Percentiles rank a stretch among this genome's conserved stretches.
Evolutionary conservation across 2,113 vertebrate genomes (phyloP).

Genomic region (Platysteira castanea): DNA sequence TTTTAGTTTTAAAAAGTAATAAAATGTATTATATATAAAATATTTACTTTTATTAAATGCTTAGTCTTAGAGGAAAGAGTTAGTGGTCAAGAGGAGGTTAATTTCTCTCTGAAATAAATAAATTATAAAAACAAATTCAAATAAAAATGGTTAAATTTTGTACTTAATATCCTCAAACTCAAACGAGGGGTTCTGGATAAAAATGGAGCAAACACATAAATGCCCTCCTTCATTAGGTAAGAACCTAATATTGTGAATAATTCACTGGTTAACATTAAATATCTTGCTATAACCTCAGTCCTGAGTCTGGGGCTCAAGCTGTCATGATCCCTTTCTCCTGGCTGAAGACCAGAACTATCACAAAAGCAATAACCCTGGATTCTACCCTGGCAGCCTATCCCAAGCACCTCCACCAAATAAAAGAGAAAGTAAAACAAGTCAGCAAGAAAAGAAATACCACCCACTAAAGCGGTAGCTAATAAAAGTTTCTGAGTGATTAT

Average conservation of each 20-base stretch:
- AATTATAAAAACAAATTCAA: background rate
- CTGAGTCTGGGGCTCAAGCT: background rate
- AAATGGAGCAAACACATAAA: background rate
- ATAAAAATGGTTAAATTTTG: background rate
- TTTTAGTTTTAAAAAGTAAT: background rate
- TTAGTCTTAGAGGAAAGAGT: background rate
- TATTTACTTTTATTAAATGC: background rate
- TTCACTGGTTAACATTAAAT: background rate
- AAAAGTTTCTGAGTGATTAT: background rate
- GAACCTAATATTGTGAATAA: background rate
- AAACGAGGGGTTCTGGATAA: background rate
- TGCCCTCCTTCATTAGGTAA: background rate
- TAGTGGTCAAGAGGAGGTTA: background rate
- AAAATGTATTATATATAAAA: background rate
- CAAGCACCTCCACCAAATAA: background rate
- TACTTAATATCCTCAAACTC: background rate
- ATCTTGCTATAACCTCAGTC: background rate
- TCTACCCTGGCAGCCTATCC: background rate
- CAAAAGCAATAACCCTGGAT: background rate
- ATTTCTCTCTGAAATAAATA: background rate
- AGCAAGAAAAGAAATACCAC: background rate
- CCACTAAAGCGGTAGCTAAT: background rate
- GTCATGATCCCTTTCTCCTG: background rate
- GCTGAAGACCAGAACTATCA: background rate
- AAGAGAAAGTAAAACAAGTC: background rate